Conservation (phyloP, 2,888 invertebrate species). For the Mythimna vitellina region DNA sequence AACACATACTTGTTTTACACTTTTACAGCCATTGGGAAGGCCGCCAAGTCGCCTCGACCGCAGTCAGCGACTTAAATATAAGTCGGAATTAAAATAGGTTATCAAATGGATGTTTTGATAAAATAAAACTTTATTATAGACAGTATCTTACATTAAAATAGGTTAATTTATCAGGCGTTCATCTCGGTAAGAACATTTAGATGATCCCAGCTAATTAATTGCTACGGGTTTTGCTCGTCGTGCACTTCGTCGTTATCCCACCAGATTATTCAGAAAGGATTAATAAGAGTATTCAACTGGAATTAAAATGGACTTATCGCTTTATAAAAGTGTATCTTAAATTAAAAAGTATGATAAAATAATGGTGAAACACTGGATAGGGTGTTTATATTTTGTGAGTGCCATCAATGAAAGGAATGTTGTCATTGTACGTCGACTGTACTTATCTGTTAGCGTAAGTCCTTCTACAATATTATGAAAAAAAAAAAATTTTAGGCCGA, state of each 20-base stretch:
- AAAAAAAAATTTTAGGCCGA: background rate
- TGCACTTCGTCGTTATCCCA: constrained; percentile 51
- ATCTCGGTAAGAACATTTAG: constrained; percentile 61
- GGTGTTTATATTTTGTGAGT: constrained; percentile 46
- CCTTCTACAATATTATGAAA: constrained; percentile 1
- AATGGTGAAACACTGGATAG: constrained; percentile 29
- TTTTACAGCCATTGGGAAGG: constrained; percentile 57
- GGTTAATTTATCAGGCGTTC: constrained; percentile 65
- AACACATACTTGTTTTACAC: constrained; percentile 60
- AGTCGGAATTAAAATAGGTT: constrained; percentile 53
- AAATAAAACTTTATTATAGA: constrained; percentile 62
- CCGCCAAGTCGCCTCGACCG: constrained; percentile 60
- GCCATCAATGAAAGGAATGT: constrained; percentile 18
- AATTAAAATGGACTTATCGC: constrained; percentile 46
- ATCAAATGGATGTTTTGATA: constrained; percentile 52
- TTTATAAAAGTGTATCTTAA: constrained; percentile 33
- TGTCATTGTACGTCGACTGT: constrained; percentile 25
- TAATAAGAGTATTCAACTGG: constrained; percentile 52
- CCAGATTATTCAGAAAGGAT: constrained; percentile 43
- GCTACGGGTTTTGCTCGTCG: constrained; percentile 54
- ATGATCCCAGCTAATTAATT: constrained; percentile 71
- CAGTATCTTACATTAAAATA: constrained; percentile 62
- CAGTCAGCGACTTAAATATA: constrained; percentile 39
- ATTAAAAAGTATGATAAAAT: constrained; percentile 27
- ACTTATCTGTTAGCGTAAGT: background rate